These are phyloP conservation scores for Cyphomyrmex costatus DNA, from an alignment of 1,140 invertebrate species.

Conservation along the genomic window DNA sequence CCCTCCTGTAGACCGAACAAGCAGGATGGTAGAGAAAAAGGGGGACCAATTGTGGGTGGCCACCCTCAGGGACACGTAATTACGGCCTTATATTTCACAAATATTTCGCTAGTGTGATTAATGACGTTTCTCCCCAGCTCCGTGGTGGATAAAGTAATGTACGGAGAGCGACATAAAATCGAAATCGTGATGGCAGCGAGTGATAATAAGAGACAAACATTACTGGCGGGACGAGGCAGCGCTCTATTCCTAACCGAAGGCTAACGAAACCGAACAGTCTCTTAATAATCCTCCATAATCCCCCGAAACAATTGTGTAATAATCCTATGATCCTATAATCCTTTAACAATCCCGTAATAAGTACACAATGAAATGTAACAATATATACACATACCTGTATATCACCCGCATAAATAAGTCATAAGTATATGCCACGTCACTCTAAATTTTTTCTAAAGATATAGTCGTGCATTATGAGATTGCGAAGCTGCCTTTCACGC, in stretches of 20 bases:
- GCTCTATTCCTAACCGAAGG: neutral
- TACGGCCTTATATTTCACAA: constrained; percentile 78
- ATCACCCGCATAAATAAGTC: neutral
- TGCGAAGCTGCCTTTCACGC: neutral
- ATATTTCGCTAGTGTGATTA: constrained; percentile 82
- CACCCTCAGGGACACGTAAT: constrained; percentile 73
- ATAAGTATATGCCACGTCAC: neutral
- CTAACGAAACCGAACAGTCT: constrained; percentile 7
- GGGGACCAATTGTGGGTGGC: neutral
- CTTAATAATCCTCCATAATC: constrained; percentile 21
- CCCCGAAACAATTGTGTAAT: constrained; percentile 5
- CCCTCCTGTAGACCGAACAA: neutral
- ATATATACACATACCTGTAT: neutral
- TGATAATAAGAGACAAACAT: constrained; percentile 23
- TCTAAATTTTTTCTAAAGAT: neutral
- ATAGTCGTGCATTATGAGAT: neutral
- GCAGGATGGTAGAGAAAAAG: neutral
- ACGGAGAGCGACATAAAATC: constrained; percentile 64
- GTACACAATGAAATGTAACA: neutral
- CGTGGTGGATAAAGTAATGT: constrained; percentile 32
- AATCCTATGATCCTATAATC: constrained; percentile 21
- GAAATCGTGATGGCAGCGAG: constrained; percentile 49
- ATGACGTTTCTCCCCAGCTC: constrained; percentile 78
- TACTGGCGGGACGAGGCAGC: neutral
- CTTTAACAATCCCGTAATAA: neutral